These are phyloP conservation scores for Anoplophora glabripennis DNA, from an alignment of 1,140 invertebrate species.

Conservation along the genomic window DNA sequence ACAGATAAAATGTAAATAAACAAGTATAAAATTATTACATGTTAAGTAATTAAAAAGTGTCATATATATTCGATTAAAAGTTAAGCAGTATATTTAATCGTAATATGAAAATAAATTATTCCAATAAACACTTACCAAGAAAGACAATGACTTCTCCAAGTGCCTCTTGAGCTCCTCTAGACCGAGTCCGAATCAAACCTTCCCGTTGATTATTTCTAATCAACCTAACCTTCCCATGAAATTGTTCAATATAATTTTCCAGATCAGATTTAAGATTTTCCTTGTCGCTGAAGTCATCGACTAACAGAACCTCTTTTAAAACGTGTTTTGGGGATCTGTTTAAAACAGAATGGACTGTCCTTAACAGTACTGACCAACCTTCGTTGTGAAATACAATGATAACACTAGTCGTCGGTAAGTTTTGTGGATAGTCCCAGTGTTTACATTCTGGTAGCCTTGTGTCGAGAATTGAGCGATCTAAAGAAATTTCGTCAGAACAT, in stretches of 20 bases:
- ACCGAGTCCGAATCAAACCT: constrained; percentile 88
- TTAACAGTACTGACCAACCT: constrained; percentile 89
- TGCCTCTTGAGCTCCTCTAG: constrained; percentile 88
- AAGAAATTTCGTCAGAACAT: constrained; percentile 87
- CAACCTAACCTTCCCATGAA: constrained; percentile 84
- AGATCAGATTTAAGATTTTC: constrained; percentile 85
- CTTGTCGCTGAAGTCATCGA: constrained; percentile 98
- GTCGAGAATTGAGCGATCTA: constrained; percentile 75
- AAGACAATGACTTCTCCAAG: constrained; percentile 96
- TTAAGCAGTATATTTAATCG: no score
- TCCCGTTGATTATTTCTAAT: constrained; percentile 84
- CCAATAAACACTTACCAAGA: constrained; percentile 56
- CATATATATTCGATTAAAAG: no score
- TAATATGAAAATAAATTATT: not conserved
- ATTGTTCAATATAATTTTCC: constrained; percentile 85
- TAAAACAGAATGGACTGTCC: constrained; percentile 96
- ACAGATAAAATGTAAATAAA: not conserved
- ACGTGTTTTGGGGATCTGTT: constrained; percentile 87
- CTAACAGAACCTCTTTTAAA: constrained; percentile 93
- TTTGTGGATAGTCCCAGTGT: constrained; percentile 92
- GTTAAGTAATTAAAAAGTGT: no score
- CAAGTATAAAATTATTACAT: no score
- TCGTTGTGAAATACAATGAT: constrained; percentile 99
- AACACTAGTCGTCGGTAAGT: constrained; percentile 87
- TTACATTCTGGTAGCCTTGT: constrained; percentile 87